Evolutionary conservation across 1,140 invertebrate genomes (phyloP), one percentile per base, ranked within the genome.

Genomic region (Onthophagus taurus): DNA sequence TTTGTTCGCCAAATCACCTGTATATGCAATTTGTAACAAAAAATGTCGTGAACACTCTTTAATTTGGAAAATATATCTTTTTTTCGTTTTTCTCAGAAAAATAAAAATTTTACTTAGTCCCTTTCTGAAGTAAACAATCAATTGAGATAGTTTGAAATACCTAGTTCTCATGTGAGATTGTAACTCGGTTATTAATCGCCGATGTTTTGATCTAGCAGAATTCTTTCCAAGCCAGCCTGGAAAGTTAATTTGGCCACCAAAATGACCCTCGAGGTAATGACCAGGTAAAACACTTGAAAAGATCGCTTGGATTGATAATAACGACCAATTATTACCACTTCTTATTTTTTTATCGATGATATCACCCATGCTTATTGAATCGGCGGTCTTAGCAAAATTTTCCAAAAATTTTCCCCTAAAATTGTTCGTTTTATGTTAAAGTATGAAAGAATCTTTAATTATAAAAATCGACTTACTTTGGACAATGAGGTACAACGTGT

Each of bases 211-310:
- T 37, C 75, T 72, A 38, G 74, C 81, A 0, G 94, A 97, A 71
- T 95, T 91, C 66, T 93, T 92, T 0, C 96, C 97, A 20, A 99
- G 76, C 93, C 94, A 99, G 13, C 74, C 64, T 3, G 97, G 95
- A 67, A 99, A 99, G 54, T 85, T 78, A 7, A 95, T 85, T 70
- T 85, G 81, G 0, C 74, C 74, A 2, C 67, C 67, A 14, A 93
- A 65, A 57, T 81, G 70, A 2, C 95, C 93, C 24, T 80, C 74
- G 76, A 98, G 78, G 20, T 79, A 68, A 52, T 84, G 76, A 0
- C 93, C 89, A 1, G 96, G 96, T 31, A 97, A 70, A 14, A 96
- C 87, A 42, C 87, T 90, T 11, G 88, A 81, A 67, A 83, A 94
- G 61, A 94, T 81, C 1, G 92, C 93, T 76, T 97, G 88, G 7